Conservation (phyloP, 2,113 vertebrate genomes). For the Phaetusa simplex region DNA sequence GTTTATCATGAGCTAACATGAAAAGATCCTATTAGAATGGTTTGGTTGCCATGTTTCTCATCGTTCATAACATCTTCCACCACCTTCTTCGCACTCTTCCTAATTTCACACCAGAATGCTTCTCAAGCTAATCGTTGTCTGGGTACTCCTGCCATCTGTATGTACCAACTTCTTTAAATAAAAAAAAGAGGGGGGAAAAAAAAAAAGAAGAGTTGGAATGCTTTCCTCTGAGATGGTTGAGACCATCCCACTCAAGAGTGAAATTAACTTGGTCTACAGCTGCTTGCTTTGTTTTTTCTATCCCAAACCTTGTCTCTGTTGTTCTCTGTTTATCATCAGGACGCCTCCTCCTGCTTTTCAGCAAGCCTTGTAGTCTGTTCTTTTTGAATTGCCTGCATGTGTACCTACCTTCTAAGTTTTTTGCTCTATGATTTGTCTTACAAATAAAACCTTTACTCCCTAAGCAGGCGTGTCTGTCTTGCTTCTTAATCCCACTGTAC, state of each 20-base stretch:
- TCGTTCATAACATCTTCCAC: not conserved
- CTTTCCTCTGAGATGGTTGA: not conserved
- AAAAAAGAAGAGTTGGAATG: not conserved
- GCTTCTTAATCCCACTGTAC: not conserved
- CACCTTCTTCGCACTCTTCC: not conserved
- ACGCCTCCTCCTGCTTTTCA: not conserved
- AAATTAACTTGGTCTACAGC: not conserved
- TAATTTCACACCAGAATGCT: not conserved
- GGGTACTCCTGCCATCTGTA: not conserved
- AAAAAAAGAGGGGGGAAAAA: not conserved
- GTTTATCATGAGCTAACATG: not conserved
- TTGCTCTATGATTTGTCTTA: not conserved
- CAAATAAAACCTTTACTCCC: not conserved
- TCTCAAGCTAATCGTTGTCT: not conserved
- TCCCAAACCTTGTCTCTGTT: not conserved
- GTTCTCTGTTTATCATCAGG: not conserved
- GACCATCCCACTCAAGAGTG: not conserved
- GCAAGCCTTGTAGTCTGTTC: not conserved
- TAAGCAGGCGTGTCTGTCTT: not conserved
- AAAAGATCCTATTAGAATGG: not conserved
- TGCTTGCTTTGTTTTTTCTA: not conserved
- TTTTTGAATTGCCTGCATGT: not conserved
- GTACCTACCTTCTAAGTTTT: not conserved
- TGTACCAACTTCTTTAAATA: not conserved
- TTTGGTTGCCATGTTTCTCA: not conserved